These are phyloP conservation scores for Stomorhina lunata DNA, from an alignment of 2,888 invertebrate species.

Conservation along the genomic window DNA sequence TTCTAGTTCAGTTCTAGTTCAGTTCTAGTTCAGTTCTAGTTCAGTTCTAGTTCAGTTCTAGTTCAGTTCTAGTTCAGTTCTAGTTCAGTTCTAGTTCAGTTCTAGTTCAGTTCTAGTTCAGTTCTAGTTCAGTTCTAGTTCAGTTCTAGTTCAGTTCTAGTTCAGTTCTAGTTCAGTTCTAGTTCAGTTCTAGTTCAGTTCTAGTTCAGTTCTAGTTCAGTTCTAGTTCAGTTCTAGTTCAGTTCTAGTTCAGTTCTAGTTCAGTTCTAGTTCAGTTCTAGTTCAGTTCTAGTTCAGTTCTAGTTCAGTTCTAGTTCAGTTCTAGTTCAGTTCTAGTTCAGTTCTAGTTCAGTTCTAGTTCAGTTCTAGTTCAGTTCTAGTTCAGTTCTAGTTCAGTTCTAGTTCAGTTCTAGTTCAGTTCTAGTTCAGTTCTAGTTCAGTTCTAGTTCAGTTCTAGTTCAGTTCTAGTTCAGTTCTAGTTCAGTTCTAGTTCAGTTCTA, in stretches of 20 bases:
- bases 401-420: background rate
- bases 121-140: background rate
- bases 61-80: background rate
- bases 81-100: no score
- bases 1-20: background rate
- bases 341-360: background rate
- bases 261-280: background rate
- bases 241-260: background rate
- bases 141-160: background rate
- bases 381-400: background rate
- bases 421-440: background rate
- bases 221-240: background rate
- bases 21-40: background rate
- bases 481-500: background rate
- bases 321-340: background rate
- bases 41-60: background rate
- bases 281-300: no score
- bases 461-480: background rate
- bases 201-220: background rate
- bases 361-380: background rate
- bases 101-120: background rate
- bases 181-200: no score
- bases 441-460: no score
- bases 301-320: background rate
- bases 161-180: background rate